Evolutionary conservation across 2,888 invertebrate genomes (phyloP).

Genomic region (Pseudococcus viburni): DNA sequence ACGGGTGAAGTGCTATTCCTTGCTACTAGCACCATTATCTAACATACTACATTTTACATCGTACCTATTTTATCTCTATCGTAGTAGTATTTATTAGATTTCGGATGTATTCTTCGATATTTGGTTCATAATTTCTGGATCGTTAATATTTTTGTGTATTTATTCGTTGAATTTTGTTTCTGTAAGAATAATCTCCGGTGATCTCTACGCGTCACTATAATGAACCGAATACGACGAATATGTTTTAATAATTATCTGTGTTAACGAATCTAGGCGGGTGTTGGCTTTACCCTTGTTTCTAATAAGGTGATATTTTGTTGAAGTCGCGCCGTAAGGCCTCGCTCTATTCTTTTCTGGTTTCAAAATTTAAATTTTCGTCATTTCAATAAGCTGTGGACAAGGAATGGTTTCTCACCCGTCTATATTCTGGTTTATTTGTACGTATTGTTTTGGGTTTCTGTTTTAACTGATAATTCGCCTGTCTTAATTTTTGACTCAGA

Average conservation of each 20-base stretch:
- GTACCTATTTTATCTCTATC: slow-evolving; percentile 29
- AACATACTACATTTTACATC: slow-evolving; percentile 35
- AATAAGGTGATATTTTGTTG: no score
- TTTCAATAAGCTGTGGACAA: slow-evolving; percentile 25
- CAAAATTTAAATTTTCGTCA: not conserved
- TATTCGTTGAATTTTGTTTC: not conserved
- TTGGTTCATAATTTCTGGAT: not conserved
- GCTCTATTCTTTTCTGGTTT: not conserved
- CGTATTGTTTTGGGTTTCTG: slow-evolving; percentile 38
- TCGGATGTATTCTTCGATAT: slow-evolving; percentile 27
- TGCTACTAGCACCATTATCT: slow-evolving; percentile 55
- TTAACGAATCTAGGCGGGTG: slow-evolving; percentile 58
- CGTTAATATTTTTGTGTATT: not conserved
- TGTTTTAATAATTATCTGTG: slow-evolving; percentile 13
- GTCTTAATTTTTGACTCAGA: slow-evolving; percentile 6
- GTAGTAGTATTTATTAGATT: slow-evolving; percentile 36
- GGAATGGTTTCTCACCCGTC: slow-evolving; percentile 52
- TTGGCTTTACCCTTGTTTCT: slow-evolving; percentile 16
- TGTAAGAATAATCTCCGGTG: not conserved
- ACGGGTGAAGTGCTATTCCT: slow-evolving; percentile 65
- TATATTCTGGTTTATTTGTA: slow-evolving; percentile 26
- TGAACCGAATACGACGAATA: slow-evolving; percentile 30
- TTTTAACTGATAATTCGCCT: not conserved
- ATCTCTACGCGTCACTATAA: not conserved
- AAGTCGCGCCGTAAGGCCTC: not conserved